Evolutionary conservation across 23 tunicate genomes (phyloP), one percentile per base, ranked within the genome.

Genomic region (Ascidia mentula): DNA sequence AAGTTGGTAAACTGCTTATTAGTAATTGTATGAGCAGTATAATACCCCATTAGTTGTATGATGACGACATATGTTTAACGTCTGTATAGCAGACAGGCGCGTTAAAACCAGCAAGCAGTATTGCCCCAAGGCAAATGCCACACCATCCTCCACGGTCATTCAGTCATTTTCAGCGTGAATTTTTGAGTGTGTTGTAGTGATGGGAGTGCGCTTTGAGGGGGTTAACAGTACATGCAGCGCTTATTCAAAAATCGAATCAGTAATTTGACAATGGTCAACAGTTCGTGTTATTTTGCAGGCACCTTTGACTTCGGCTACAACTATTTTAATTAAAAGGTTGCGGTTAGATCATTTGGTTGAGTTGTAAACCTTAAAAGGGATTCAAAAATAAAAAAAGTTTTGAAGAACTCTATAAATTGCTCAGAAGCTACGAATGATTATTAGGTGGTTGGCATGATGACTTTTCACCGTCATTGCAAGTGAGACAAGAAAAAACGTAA

Each of bases 81-180:
- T 26, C 24, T 28, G 2, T 20, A 26, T 20, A 15, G 15, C 53
- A 42, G 65, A 53, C 65, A 53, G 65, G 65, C 65, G 13, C 28
- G 65, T 53, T 20, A 28, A 53, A 53, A 53, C 22, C 65, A 53
- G 65, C 65, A 53, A n/a, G 65, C 65, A 53, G 53, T 28, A 5
- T 5, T 53, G 65, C 65, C 65, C 65, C 24, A 26, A 28, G 65
- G 65, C 65, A 53, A 53, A 53, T 53, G 65, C 13, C 65, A 53
- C 22, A 26, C 65, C 24, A 53, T 20, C 65, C 24, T 26, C 12
- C 65, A 53, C 65, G 65, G 65, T 53, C 24, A 53, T 53, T 53
- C 65, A 53, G 65, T 53, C 65, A 53, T 53, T 53, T n/a, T 53
- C 13, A 53, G 24, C 65, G 65, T 53, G 65, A 53, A 28, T 53